Base-by-base conservation (phyloP, 2,113 vertebrate genomes). In the Cynoglossus semilaevis region DNA sequence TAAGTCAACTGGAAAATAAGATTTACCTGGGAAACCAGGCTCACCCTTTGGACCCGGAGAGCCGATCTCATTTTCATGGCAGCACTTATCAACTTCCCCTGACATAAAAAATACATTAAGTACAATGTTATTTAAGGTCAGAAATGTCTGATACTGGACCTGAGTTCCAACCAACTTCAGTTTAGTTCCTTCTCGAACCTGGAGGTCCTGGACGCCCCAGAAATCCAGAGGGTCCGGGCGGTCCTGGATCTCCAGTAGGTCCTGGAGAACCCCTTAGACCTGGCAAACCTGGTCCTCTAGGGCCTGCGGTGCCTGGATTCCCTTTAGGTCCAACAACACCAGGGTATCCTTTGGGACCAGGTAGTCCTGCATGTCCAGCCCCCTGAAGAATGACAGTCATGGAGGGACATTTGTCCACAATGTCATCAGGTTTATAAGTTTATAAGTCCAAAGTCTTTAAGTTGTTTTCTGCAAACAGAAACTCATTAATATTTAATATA, bases 241-340 rank as follows among this genome's bases (percentile, higher is more conserved):
- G 1, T 44, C 94, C 94, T 16, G 78, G 74, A 48, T 92, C 76
- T 84, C 94, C 94, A 42, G 87, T 83, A 0, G 50, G 72, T 19
- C 94, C 94, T 58, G 18, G 83, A 19, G 51, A 16, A 66, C 94
- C 93, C 17, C 56, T 77, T 15, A 82, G 51, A 15, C 93, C 94
- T 52, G 86, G 89, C 19, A 90, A 78, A 5, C 89, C 89, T 72
- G 74, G 13, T 0, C 94, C 93, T 62, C 82, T 78, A 41, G 62
- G 67, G 4, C 94, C 94, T 40, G 5, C 15, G 43, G 44, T 80
- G 36, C 94, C 94, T 46, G 50, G 77, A 34, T 43, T 77, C 40
- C 94, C 94, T 70, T 92, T 94, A 53, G 58, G 44, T 51, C 94
- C 94, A 70, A 78, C 55, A 35, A 63, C 19, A 47, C 94, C 94